Evolutionary conservation across 1,140 invertebrate genomes (phyloP).

Genomic region (Coboldia fuscipes): DNA sequence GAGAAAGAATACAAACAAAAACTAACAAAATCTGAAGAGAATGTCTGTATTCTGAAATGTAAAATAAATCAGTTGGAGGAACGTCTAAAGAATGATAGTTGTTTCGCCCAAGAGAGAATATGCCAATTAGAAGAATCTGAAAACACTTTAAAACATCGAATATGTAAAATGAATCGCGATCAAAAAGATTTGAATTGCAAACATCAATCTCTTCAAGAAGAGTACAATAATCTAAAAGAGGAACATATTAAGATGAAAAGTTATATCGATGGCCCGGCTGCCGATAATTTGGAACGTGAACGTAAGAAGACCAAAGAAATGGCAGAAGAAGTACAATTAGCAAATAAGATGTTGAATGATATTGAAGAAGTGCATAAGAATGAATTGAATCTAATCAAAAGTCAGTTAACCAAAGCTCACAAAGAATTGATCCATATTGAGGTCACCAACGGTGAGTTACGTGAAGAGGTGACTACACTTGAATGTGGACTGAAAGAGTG

Average conservation of each 20-base stretch:
- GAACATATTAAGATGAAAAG: slow-evolving; percentile 9
- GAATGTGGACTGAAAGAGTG: slow-evolving; percentile 14
- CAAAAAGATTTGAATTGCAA: slow-evolving; percentile 21
- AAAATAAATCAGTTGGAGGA: slow-evolving; percentile 17
- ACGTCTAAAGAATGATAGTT: slow-evolving; percentile 14
- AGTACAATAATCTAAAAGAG: slow-evolving; percentile 19
- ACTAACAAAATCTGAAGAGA: slow-evolving; percentile 22
- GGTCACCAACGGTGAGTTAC: slow-evolving; percentile 31
- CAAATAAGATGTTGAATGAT: slow-evolving; percentile 21
- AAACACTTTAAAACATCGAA: slow-evolving; percentile 21
- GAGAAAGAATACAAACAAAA: slow-evolving; percentile 37
- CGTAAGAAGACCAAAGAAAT: slow-evolving; percentile 10
- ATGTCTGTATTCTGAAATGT: slow-evolving; percentile 9
- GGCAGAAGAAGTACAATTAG: slow-evolving; percentile 13
- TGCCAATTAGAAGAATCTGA: slow-evolving; percentile 29
- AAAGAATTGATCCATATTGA: slow-evolving; percentile 30
- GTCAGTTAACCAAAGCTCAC: slow-evolving; percentile 23
- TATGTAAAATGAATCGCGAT: slow-evolving; percentile 28
- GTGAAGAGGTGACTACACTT: slow-evolving; percentile 26
- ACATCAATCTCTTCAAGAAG: slow-evolving; percentile 21
- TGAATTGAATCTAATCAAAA: slow-evolving; percentile 24
- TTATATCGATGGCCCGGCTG: slow-evolving; percentile 8
- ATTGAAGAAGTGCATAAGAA: slow-evolving; percentile 22
- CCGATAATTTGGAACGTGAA: slow-evolving; percentile 13
- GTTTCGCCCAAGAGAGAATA: slow-evolving; percentile 17